phyloP scores from a whole-genome alignment of 2,888 invertebrate genomes.

The Chloroclystis v-ata region DNA sequence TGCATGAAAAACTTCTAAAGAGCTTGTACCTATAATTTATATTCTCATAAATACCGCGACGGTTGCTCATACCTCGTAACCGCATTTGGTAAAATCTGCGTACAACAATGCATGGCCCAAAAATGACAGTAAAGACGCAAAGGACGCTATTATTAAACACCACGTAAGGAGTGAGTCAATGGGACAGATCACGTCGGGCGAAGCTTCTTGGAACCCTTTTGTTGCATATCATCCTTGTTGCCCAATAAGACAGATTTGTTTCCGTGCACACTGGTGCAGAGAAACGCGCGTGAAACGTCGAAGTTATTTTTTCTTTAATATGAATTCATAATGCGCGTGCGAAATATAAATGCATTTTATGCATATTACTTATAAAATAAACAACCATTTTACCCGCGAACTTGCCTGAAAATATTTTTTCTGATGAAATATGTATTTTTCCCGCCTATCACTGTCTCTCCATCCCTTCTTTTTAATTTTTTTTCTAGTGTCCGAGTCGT shows the following conservation, averaged over 20 bases:
- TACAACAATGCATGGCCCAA: slow-evolving; percentile 45
- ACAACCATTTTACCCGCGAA: no score
- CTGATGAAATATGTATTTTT: no score
- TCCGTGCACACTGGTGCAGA: slow-evolving; percentile 35
- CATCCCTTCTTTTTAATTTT: neutral
- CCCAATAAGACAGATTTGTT: slow-evolving; percentile 67
- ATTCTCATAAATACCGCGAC: neutral
- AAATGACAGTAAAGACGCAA: slow-evolving; percentile 51
- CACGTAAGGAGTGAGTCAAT: slow-evolving; percentile 69
- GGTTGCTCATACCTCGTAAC: neutral
- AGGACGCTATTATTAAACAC: slow-evolving; percentile 63
- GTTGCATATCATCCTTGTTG: slow-evolving; percentile 70
- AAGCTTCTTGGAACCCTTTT: slow-evolving; percentile 69
- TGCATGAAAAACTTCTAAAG: no score
- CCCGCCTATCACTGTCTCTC: no score
- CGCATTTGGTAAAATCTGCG: neutral
- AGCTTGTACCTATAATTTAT: no score
- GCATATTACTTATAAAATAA: no score
- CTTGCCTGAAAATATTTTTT: no score
- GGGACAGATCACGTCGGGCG: slow-evolving; percentile 56
- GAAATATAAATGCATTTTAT: no score
- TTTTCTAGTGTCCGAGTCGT: no score
- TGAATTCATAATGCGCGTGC: no score
- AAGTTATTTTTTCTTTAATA: no score
- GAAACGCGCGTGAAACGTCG: slow-evolving; percentile 26